Evolutionary conservation across 2,888 invertebrate species (phyloP).

Genomic region (Pegoplata infirma): DNA sequence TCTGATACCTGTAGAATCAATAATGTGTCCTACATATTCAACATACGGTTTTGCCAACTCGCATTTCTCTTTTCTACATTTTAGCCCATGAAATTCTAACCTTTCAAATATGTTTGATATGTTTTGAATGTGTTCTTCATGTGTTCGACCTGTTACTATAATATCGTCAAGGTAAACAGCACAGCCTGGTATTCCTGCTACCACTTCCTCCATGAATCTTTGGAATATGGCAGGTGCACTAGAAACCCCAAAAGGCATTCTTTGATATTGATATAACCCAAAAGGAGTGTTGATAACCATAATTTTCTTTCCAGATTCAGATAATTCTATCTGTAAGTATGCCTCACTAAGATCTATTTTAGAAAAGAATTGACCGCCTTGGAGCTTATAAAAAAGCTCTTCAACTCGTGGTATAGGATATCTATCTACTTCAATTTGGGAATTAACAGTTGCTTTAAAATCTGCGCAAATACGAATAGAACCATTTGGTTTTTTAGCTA

Average conservation of each 20-base stretch:
- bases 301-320: conserved; percentile 48
- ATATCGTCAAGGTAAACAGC: conserved; percentile 60
- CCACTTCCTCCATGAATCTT: conserved; percentile 45
- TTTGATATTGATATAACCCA: conserved; percentile 52
- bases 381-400: conserved; percentile 57
- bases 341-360: conserved; percentile 60
- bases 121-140: conserved; percentile 47
- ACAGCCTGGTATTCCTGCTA: conserved; percentile 40
- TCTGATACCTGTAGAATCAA: conserved; percentile 36
- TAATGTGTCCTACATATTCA: conserved; percentile 58
- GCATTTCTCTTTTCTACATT: no score
- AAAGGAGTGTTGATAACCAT: conserved; percentile 58
- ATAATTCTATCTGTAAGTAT: conserved; percentile 52
- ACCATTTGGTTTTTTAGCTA: conserved; percentile 15
- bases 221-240: conserved; percentile 54
- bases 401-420: conserved; percentile 60
- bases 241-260: conserved; percentile 57
- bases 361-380: conserved; percentile 54
- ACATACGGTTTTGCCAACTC: conserved; percentile 46
- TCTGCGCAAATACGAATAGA: conserved; percentile 11
- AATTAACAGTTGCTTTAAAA: no score
- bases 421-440: conserved; percentile 55
- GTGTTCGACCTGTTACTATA: conserved; percentile 39
- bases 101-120: conserved; percentile 33
- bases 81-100: conserved; percentile 15